These are phyloP conservation scores for Tenodera sinensis DNA, from an alignment of 2,888 invertebrate genomes.

Conservation along the genomic window DNA sequence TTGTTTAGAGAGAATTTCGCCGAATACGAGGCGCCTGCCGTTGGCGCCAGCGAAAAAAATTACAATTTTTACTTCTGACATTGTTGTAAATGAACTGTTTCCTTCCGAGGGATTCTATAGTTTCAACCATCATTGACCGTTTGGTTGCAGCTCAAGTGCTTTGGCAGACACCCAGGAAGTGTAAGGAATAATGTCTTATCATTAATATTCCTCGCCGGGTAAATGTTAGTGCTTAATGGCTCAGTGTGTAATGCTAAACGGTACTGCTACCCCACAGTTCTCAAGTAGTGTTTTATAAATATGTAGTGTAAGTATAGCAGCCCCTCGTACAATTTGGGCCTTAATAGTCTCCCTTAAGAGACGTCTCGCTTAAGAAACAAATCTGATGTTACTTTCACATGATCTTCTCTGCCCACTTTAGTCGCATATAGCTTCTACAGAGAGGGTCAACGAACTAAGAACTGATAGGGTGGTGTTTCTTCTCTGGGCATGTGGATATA, in stretches of 20 bases:
- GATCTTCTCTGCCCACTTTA: too few relatives aligned
- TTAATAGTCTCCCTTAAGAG: too few relatives aligned
- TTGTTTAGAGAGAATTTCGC: background rate
- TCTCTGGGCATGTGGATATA: too few relatives aligned
- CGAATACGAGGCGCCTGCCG: background rate
- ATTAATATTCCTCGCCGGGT: background rate
- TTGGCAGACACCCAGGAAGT: background rate
- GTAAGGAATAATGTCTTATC: background rate
- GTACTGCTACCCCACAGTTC: too few relatives aligned
- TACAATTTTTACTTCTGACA: background rate
- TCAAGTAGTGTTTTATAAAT: too few relatives aligned
- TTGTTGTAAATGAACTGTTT: background rate
- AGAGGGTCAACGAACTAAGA: too few relatives aligned
- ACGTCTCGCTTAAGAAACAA: too few relatives aligned
- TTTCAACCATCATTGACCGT: background rate
- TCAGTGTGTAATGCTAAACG: background rate
- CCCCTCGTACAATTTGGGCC: too few relatives aligned
- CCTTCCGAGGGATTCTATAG: background rate
- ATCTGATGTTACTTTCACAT: too few relatives aligned
- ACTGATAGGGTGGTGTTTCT: too few relatives aligned
- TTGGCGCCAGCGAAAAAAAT: background rate
- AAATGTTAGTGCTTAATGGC: background rate
- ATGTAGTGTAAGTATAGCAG: too few relatives aligned
- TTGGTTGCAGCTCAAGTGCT: background rate
- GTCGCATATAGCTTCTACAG: too few relatives aligned